Conservation (phyloP, 2,888 invertebrate genomes). For the Thumatha senex region DNA sequence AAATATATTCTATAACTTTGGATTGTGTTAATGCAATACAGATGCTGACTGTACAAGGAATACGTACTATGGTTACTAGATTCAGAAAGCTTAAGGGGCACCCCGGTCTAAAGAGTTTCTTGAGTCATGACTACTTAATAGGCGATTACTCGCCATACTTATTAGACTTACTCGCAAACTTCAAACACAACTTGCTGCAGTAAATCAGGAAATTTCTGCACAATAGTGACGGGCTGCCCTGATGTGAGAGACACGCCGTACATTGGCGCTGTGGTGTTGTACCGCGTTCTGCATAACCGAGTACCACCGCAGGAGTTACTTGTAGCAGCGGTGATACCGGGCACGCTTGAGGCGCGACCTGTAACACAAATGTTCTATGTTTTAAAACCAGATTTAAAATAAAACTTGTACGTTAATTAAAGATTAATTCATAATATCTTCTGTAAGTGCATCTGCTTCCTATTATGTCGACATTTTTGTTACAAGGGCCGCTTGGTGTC, state of each 20-base stretch:
- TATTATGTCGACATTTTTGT: too few species aligned
- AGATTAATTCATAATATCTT: too few species aligned
- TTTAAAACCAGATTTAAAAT: background rate
- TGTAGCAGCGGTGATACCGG: conserved; percentile 50
- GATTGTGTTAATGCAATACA: too few species aligned
- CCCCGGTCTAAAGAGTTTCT: too few species aligned
- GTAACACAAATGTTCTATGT: conserved; percentile 24
- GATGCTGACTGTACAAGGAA: too few species aligned
- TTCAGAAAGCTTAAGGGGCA: too few species aligned
- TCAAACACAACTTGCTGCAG: conserved; percentile 96
- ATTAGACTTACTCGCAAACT: conserved; percentile 92
- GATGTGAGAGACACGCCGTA: conserved; percentile 97
- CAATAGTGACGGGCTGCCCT: conserved; percentile 96
- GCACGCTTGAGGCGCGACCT: conserved; percentile 65
- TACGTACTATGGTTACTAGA: too few species aligned
- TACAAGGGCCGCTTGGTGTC: too few species aligned
- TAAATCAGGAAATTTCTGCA: conserved; percentile 96
- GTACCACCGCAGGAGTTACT: conserved; percentile 84
- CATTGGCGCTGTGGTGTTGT: conserved; percentile 97
- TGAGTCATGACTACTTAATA: too few species aligned
- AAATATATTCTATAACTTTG: too few species aligned
- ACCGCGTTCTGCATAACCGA: conserved; percentile 93
- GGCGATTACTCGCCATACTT: too few species aligned
- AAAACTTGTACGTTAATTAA: background rate
- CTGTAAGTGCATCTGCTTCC: too few species aligned